Base-by-base conservation (phyloP, 2,888 invertebrate species). In the Eulithis testata region DNA sequence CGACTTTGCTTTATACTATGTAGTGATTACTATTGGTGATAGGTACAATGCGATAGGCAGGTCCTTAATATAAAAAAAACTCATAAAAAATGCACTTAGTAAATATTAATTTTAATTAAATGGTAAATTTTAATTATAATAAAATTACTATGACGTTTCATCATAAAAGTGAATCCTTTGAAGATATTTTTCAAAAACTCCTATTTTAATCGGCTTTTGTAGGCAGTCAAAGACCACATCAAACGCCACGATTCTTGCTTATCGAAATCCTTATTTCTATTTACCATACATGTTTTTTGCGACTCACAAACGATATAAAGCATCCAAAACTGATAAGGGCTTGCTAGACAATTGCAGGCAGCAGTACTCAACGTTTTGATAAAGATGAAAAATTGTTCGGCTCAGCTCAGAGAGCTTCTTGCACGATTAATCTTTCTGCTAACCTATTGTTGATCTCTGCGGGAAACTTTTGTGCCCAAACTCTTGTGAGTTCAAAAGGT, bases 371-470 rank as follows among this genome's bases (percentile, higher is more conserved):
- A 81, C 85, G 78, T 88, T 91, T 90, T 89, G 90, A 90, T 90
- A 90, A 88, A 91, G 86, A 92, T 91, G 91, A 92, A 91, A 91
- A 92, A 91, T 92, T 88, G 86, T 88, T 88, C 83, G 83, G 85
- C 77, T 74, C 76, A 80, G 86, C 88, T 87, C 85, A 85, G 81
- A 80, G 81, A 87, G 87, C 84, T 89, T 82, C 88, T 87, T 82
- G 76, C 83, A 87, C 90, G 89, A 93, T 93, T 92, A 93, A 93
- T 93, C 92, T 91, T 90, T 83, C 83, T 82, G 81, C 81, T 80
- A 81, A 87, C 85, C 89, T 85, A 91, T 92, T 92, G 92, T 92
- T 87, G 83, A 84, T 85, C 87, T 80, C 86, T 71, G 73, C 80
- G 80, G 84, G 80, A 80, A 86, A 90, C 88, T 90, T 91, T 91